Conservation (phyloP, 2,797 vertebrate genomes). For the Artibeus jamaicensis region DNA sequence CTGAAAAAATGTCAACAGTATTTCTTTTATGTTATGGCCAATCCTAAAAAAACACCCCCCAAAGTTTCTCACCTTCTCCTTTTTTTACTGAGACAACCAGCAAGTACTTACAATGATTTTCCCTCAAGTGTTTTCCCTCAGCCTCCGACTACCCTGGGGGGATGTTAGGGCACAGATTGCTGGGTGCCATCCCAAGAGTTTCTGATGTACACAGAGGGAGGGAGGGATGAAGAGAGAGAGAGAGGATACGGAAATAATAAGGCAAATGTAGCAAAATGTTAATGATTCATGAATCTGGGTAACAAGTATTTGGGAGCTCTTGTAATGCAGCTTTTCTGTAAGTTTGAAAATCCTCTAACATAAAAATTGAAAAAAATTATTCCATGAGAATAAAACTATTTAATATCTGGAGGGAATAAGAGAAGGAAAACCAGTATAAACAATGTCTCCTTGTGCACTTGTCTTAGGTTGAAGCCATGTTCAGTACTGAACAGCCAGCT, state of each 20-base stretch:
- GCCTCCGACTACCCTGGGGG: background rate
- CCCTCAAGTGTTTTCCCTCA: background rate
- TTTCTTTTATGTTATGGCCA: background rate
- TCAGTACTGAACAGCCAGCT: background rate
- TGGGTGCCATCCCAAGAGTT: background rate
- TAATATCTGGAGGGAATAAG: background rate
- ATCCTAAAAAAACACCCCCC: background rate
- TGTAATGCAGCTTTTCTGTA: background rate
- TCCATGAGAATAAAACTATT: background rate
- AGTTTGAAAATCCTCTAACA: constrained; percentile 2
- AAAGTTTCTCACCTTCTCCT: background rate
- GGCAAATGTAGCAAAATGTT: background rate
- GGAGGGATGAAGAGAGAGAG: background rate
- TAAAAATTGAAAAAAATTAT: background rate
- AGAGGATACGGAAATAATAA: background rate
- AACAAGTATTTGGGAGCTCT: background rate
- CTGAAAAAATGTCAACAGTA: background rate
- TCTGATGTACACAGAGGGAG: background rate
- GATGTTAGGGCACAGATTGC: background rate
- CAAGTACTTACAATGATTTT: background rate
- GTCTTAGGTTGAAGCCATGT: background rate
- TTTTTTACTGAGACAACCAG: background rate
- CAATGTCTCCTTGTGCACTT: background rate
- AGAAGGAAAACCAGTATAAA: background rate
- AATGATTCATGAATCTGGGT: background rate